These are phyloP conservation scores for Lacanobia oleracea DNA, from an alignment of 2,888 invertebrate species.

Conservation along the genomic window DNA sequence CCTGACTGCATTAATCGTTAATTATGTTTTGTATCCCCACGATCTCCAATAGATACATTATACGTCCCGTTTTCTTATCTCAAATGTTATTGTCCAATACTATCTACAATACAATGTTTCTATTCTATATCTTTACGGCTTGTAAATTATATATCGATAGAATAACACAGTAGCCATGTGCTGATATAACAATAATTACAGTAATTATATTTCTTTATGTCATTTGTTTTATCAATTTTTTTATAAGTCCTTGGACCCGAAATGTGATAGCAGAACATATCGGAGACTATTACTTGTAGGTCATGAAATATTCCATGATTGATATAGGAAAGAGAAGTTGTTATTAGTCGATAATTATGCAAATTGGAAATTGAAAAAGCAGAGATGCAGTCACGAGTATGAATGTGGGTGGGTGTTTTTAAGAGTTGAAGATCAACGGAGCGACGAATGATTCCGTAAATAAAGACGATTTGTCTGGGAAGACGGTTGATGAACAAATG, in stretches of 20 bases:
- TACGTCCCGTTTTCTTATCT: not conserved
- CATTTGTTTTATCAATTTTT: conserved; percentile 44
- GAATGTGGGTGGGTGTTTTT: too few relatives aligned
- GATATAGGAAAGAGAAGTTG: not conserved
- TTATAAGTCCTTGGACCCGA: conserved; percentile 49
- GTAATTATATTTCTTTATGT: conserved; percentile 21
- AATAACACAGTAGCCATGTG: conserved; percentile 7
- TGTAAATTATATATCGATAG: conserved; percentile 27
- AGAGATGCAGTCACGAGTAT: not conserved
- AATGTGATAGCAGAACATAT: conserved; percentile 43
- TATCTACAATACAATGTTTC: conserved; percentile 10
- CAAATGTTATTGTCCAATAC: not conserved
- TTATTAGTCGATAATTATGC: not conserved
- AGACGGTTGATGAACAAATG: not conserved
- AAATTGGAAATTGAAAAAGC: not conserved
- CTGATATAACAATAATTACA: conserved; percentile 22
- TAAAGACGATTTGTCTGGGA: too few relatives aligned
- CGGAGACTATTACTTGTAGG: not conserved
- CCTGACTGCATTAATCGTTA: too few relatives aligned
- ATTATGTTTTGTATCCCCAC: too few relatives aligned
- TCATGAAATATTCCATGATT: conserved; percentile 43
- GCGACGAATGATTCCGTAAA: not conserved
- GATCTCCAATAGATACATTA: too few relatives aligned
- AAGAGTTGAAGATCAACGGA: not conserved
- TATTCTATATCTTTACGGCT: conserved; percentile 39